Percentiles rank a stretch among this genome's conserved stretches.
Conservation (phyloP, 1,140 invertebrate species). For the Trichonephila clavipes region DNA sequence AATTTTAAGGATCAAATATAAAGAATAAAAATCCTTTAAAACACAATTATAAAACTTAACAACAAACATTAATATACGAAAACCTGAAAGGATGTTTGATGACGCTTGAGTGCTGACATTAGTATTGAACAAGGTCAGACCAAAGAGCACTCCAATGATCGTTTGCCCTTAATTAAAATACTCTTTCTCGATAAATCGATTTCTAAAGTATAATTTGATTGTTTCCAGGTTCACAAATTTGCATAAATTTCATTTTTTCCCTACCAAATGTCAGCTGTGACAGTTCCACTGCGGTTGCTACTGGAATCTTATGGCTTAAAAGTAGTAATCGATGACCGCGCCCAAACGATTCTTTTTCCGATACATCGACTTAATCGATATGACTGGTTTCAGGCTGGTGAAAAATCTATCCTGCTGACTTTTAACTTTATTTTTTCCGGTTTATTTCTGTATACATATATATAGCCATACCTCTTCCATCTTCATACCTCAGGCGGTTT, state of each 20-base stretch:
- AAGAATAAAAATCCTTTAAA: neutral
- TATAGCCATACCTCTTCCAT: slow-evolving; percentile 19
- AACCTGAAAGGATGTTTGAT: neutral
- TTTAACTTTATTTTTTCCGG: slow-evolving; percentile 16
- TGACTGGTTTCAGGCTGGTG: slow-evolving; percentile 19
- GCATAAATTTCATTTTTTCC: slow-evolving; percentile 29
- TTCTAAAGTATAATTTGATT: slow-evolving; percentile 63
- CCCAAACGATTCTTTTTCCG: slow-evolving; percentile 65
- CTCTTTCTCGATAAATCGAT: slow-evolving; percentile 55
- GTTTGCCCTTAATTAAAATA: slow-evolving; percentile 69
- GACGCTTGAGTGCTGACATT: neutral
- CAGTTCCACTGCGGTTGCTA: slow-evolving; percentile 38
- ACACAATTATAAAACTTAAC: neutral
- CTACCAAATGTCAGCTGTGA: slow-evolving; percentile 36
- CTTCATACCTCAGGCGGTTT: slow-evolving; percentile 56
- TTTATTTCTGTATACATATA: slow-evolving; percentile 43
- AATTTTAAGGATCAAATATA: neutral
- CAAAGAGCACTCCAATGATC: slow-evolving; percentile 36
- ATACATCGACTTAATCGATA: slow-evolving; percentile 67
- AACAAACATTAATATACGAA: neutral
- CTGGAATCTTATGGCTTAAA: neutral
- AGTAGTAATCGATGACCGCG: slow-evolving; percentile 59
- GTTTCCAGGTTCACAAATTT: slow-evolving; percentile 57
- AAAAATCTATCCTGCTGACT: slow-evolving; percentile 62
- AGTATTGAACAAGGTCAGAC: neutral